phyloP scores from a whole-genome alignment of 2,113 vertebrate genomes.

The Hippoglossus stenolepis region DNA sequence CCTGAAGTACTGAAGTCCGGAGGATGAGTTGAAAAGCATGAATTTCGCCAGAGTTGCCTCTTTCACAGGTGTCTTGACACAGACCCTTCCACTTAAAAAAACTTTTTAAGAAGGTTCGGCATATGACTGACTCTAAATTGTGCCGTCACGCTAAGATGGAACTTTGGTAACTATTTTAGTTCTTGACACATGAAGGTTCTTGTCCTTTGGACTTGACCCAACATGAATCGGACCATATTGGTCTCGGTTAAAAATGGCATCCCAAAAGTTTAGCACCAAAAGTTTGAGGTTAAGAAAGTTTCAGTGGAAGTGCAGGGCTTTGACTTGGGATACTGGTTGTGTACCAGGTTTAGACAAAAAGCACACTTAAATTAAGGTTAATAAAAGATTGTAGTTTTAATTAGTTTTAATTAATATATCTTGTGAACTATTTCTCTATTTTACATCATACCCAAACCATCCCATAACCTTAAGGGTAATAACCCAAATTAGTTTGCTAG shows the following conservation, averaged over 20 bases:
- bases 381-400: not conserved
- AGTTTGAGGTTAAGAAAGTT: not conserved
- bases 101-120: not conserved
- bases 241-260: not conserved
- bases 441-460: not conserved
- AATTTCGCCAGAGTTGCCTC: not conserved
- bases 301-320: no score
- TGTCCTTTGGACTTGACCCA: not conserved
- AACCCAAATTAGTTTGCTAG: not conserved
- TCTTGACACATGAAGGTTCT: not conserved
- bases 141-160: slow-evolving; percentile 5
- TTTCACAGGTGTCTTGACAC: slow-evolving; percentile 6
- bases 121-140: not conserved
- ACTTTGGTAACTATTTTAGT: slow-evolving; percentile 5
- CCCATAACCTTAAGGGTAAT: no score
- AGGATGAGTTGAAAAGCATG: slow-evolving; percentile 18
- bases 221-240: not conserved
- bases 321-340: no score
- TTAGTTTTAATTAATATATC: not conserved
- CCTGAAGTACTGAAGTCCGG: not conserved
- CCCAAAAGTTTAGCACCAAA: not conserved
- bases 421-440: not conserved
- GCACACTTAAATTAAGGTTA: not conserved
- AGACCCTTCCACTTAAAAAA: slow-evolving; percentile 9
- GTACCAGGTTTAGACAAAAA: not conserved